Base-by-base conservation (phyloP, 1,140 invertebrate species). In the Myzus persicae region DNA sequence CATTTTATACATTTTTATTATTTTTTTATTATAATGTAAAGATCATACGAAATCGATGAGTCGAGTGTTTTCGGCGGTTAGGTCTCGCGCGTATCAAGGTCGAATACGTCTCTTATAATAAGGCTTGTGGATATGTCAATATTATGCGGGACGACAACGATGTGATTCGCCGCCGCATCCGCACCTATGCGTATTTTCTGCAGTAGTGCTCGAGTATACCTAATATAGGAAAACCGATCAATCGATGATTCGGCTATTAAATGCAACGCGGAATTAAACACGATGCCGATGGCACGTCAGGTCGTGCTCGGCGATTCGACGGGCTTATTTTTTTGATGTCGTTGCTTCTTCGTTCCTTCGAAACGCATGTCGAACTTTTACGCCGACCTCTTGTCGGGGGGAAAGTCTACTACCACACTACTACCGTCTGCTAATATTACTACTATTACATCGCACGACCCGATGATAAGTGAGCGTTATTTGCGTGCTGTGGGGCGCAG, bases 191-290 rank as follows among this genome's bases (percentile, higher is more conserved):
- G 31, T 1, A n/a, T n/a, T 14, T 51, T 24, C 11, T 11, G 26
- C 26, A 59, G n/a, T 20, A 76, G 18, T 18, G 4, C 31, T 5
- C 59, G 59, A n/a, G n/a, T n/a, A n/a, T n/a, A 26, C 51, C 24
- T 8, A n/a, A 67, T n/a, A n/a, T 36, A n/a, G 59, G 59, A n/a
- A 76, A 76, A 76, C 59, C 59, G 59, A 67, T n/a, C 59, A 14
- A n/a, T n/a, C 31, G 59, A 76, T 76, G 59, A 76, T n/a, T 76
- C 59, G 59, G n/a, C 59, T 76, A n/a, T 76, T 76, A 76, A 76
- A 2, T 18, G 59, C n/a, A 18, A 76, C 31, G 59, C 59, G 31
- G 59, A 76, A 76, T 76, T n/a, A n/a, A n/a, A 76, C 31, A 14
- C 11, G 31, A n/a, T 4, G 59, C 4, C 31, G 59, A n/a, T 18